These are phyloP conservation scores for Maccullochella peelii DNA, from an alignment of 2,113 vertebrate genomes.

Conservation along the genomic window DNA sequence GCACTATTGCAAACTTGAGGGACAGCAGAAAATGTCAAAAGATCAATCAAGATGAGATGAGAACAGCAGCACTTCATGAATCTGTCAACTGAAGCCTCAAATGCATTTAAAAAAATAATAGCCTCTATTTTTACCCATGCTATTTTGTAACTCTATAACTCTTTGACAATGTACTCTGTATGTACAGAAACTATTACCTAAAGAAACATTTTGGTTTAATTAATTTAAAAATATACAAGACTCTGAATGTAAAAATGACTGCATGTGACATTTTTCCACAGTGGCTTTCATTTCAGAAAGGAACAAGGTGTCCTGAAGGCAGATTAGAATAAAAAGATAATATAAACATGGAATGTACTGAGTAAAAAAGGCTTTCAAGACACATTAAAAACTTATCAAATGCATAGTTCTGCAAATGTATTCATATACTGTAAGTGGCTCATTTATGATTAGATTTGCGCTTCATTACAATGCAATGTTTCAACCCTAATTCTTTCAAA, in stretches of 20 bases:
- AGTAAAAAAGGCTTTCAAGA: neutral
- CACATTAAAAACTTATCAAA: neutral
- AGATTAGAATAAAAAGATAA: neutral
- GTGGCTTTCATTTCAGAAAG: neutral
- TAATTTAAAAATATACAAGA: neutral
- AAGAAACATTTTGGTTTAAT: neutral
- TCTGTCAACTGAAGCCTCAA: constrained; percentile 3
- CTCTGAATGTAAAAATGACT: neutral
- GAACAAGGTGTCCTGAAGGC: neutral
- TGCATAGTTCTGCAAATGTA: neutral
- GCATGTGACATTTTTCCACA: neutral
- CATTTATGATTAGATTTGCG: neutral
- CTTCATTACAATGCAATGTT: neutral
- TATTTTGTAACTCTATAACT: neutral
- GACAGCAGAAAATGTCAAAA: neutral
- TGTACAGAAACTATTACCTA: neutral
- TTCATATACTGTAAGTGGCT: neutral
- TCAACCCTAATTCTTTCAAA: neutral
- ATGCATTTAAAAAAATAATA: neutral
- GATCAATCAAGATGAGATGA: constrained; percentile 25
- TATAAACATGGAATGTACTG: neutral
- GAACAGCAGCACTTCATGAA: neutral
- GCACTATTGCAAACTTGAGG: neutral
- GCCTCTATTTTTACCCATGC: constrained; percentile 1
- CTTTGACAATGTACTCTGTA: neutral